phyloP scores from a whole-genome alignment of 2,797 vertebrate genomes.

The Benthosema pterotum region DNA sequence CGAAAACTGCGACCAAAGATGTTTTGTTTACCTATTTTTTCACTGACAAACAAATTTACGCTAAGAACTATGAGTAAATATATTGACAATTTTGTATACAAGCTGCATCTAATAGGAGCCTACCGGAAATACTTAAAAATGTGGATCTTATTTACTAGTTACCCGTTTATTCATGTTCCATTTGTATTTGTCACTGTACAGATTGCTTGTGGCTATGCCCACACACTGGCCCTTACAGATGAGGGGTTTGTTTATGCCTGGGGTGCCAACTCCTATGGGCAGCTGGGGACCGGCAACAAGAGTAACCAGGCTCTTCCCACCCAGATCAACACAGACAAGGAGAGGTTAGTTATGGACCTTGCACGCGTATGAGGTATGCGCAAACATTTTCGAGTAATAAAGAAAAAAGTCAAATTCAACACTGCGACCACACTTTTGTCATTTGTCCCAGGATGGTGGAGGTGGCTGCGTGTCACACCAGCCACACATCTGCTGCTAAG shows the following conservation, averaged over 20 bases:
- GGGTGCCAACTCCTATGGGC: constrained; percentile 98
- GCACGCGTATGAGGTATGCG: too few species aligned
- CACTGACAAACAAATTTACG: too few species aligned
- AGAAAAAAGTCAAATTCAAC: too few species aligned
- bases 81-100: too few species aligned
- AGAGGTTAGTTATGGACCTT: constrained; percentile 83
- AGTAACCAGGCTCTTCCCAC: constrained; percentile 93
- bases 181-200: constrained; percentile 49
- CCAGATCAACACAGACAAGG: constrained; percentile 90
- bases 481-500: constrained; percentile 84
- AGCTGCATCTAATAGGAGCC: too few species aligned
- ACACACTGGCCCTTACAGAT: constrained; percentile 94
- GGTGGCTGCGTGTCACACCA: constrained; percentile 85
- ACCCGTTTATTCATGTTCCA: not conserved
- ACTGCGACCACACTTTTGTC: too few species aligned
- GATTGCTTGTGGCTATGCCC: constrained; percentile 97
- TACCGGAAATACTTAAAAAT: too few species aligned
- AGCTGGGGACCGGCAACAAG: constrained; percentile 97
- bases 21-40: too few species aligned
- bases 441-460: constrained; percentile 77
- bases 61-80: too few species aligned
- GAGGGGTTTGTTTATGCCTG: constrained; percentile 95
- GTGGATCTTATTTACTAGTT: too few species aligned
- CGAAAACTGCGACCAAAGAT: too few species aligned
- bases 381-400: too few species aligned